These are phyloP conservation scores for Trematomus loennbergii DNA, from an alignment of 2,113 vertebrate species.

Conservation along the genomic window DNA sequence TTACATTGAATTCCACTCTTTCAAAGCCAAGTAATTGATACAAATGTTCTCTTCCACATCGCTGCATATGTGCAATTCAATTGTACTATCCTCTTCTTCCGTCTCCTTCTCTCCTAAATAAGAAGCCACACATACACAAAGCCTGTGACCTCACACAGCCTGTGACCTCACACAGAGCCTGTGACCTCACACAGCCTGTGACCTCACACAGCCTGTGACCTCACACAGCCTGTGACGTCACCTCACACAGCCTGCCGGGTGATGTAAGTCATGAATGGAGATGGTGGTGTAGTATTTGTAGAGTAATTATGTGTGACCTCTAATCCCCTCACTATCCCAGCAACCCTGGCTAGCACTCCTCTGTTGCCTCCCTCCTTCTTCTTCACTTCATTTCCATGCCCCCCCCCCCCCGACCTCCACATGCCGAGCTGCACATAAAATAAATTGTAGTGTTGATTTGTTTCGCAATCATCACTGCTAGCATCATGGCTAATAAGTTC, in stretches of 20 bases:
- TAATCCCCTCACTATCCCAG: slow-evolving; percentile 61
- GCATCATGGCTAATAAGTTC: background rate
- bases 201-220: no score
- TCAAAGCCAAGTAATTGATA: slow-evolving; percentile 27
- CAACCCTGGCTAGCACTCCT: background rate
- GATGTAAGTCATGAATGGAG: slow-evolving; percentile 52
- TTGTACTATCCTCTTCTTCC: background rate
- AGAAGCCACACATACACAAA: slow-evolving; percentile 15
- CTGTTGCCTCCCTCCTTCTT: background rate
- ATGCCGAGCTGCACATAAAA: background rate
- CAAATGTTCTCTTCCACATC: slow-evolving; percentile 10
- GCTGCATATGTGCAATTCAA: background rate
- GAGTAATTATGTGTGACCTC: slow-evolving; percentile 52
- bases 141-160: slow-evolving; percentile 52
- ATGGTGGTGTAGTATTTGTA: slow-evolving; percentile 46
- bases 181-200: slow-evolving; percentile 49
- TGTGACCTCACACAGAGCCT: slow-evolving; percentile 25
- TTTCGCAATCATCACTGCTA: background rate
- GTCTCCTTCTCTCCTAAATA: slow-evolving; percentile 8
- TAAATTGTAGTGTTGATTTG: background rate
- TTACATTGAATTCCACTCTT: slow-evolving; percentile 26
- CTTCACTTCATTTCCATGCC: background rate
- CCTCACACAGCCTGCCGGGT: slow-evolving; percentile 46
- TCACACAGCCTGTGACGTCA: slow-evolving; percentile 45
- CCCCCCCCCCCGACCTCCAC: background rate